phyloP scores from a whole-genome alignment of 2,888 invertebrate genomes.

The Hydrotaea cyrtoneurina region DNA sequence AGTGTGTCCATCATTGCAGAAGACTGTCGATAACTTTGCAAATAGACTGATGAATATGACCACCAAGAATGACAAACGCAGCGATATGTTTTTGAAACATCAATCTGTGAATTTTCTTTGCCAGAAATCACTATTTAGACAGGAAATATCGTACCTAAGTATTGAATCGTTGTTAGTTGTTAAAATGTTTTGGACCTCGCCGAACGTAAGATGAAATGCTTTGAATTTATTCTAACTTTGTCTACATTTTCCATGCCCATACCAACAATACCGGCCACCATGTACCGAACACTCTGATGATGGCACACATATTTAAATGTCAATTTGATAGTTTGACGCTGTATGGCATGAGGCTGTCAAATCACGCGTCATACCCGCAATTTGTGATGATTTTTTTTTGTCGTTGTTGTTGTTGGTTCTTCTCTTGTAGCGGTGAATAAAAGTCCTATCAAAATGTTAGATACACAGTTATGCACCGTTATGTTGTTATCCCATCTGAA shows the following conservation, averaged over 20 bases:
- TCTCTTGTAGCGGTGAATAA: neutral
- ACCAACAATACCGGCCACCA: neutral
- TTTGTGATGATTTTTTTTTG: neutral
- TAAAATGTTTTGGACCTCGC: no score
- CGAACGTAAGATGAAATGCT: no score
- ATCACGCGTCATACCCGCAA: conserved; percentile 65
- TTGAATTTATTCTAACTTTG: no score
- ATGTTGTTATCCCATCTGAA: conserved; percentile 43
- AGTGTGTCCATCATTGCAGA: no score
- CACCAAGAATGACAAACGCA: no score
- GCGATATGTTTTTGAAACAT: no score
- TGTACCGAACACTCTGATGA: neutral
- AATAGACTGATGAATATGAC: no score
- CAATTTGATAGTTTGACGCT: conserved; percentile 58
- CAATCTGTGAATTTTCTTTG: no score
- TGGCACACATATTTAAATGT: conserved; percentile 57
- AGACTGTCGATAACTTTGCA: no score
- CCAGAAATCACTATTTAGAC: no score
- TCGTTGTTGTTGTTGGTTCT: conserved; percentile 26
- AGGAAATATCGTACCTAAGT: no score
- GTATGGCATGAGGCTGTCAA: conserved; percentile 64
- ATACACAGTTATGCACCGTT: neutral
- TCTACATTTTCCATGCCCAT: neutral
- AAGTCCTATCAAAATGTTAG: neutral
- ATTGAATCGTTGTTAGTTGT: no score